These are phyloP conservation scores for Chloropsis hardwickii DNA, from an alignment of 2,113 vertebrate genomes.

Conservation along the genomic window DNA sequence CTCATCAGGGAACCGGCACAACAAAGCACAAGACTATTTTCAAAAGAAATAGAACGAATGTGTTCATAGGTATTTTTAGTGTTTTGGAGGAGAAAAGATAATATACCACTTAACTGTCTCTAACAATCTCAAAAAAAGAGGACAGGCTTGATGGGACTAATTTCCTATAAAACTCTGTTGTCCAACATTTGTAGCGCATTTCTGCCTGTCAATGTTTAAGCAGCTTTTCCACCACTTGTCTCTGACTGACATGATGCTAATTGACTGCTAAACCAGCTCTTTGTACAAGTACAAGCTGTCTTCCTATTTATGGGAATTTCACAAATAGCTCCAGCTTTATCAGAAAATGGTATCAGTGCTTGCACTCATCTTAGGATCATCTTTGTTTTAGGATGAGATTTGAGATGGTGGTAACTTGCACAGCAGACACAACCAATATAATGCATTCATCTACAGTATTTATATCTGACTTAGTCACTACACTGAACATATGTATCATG, in stretches of 20 bases:
- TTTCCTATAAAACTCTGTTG: background rate
- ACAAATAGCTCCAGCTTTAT: background rate
- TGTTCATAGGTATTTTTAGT: background rate
- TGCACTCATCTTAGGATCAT: background rate
- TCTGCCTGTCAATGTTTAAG: background rate
- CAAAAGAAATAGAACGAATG: background rate
- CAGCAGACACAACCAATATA: background rate
- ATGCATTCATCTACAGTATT: background rate
- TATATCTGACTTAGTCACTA: background rate
- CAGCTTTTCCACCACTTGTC: background rate
- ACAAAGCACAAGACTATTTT: background rate
- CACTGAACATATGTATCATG: background rate
- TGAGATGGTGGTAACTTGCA: background rate
- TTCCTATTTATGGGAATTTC: background rate
- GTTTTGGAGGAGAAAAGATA: background rate
- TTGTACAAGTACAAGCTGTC: background rate
- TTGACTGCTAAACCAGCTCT: background rate
- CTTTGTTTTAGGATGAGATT: background rate
- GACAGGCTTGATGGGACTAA: background rate
- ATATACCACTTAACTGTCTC: background rate
- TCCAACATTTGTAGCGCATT: background rate
- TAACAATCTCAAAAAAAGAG: background rate
- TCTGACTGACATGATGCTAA: background rate
- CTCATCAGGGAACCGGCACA: background rate
- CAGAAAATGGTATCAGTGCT: background rate